Evolutionary conservation across 2,113 vertebrate genomes (phyloP), one percentile per base, ranked within the genome.

Genomic region (Pomatostomus ruficeps): DNA sequence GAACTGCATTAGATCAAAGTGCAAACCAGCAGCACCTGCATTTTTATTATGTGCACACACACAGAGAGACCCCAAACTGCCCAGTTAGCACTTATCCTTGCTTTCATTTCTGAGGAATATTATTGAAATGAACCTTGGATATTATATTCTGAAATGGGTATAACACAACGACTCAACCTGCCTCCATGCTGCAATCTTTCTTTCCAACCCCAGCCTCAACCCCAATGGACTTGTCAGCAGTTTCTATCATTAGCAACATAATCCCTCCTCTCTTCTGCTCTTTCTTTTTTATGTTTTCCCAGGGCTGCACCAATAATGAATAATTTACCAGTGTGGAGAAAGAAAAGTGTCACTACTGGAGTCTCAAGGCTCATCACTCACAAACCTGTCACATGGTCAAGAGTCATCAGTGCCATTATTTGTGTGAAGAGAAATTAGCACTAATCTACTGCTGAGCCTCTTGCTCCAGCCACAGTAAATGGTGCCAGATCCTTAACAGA

Each of bases 281-380:
- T 93, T 88, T 89, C 91, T 96, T 96, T 89, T 96, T 96, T 93
- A 91, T 95, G 96, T 96, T 95, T 96, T 97, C 97, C 97, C 96
- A 97, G 72, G 91, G 95, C 94, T 96, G 95, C 84, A 94, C 90
- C 95, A 96, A 95, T 91, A 91, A 97, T 97, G 96, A 97, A 97
- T 97, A 97, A 97, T 97, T 97, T 97, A 97, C 95, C 86, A 97
- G 95, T 70, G 84, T 87, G 73, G 93, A 97, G 96, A 97, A 96
- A 97, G 97, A 94, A 94, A 96, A 97, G 96, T 97, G 96, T 96
- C 96, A 97, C 94, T 96, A 94, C 90, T 86, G 82, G 90, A 96
- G 96, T 97, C 97, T 96, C 95, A 91, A 91, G 95, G 96, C 97
- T 97, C 97, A 97, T 97, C 96, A 95, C 88, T 97, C 97, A 97